phyloP scores from a whole-genome alignment of 2,113 vertebrate genomes.

The Acanthochromis polyacanthus region DNA sequence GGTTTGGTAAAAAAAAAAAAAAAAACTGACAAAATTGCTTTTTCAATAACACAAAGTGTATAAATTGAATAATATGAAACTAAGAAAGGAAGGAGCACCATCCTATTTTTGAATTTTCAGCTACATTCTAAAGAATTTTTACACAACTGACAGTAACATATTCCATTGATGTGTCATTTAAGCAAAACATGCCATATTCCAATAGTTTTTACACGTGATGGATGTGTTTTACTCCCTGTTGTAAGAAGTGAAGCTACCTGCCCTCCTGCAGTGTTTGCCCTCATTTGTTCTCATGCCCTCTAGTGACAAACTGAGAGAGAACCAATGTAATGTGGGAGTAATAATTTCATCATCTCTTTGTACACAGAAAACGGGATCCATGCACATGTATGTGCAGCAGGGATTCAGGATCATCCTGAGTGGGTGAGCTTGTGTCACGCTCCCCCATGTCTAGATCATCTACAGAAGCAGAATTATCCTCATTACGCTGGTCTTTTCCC shows the following conservation, averaged over 20 bases:
- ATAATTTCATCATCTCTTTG: not conserved
- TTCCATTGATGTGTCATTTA: too few relatives aligned
- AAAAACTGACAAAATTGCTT: too few relatives aligned
- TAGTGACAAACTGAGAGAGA: constrained; percentile 47
- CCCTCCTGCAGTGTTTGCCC: constrained; percentile 1
- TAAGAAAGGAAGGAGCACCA: too few relatives aligned
- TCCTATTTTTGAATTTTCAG: not conserved
- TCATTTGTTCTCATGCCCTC: constrained; percentile 50
- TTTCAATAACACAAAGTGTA: too few relatives aligned
- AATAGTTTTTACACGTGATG: too few relatives aligned
- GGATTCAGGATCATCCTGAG: constrained; percentile 30
- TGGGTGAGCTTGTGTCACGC: constrained; percentile 22
- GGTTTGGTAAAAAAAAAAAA: too few relatives aligned
- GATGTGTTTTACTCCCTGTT: too few relatives aligned
- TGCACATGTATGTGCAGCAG: constrained; percentile 1
- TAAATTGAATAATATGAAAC: too few relatives aligned
- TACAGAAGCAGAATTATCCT: constrained; percentile 37
- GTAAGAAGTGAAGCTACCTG: not conserved
- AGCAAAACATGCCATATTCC: too few relatives aligned
- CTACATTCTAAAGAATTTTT: not conserved
- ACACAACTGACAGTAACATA: not conserved
- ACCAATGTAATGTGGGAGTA: not conserved
- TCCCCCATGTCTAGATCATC: constrained; percentile 13
- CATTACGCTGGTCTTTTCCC: constrained; percentile 28
- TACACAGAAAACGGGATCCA: constrained; percentile 3